A percentile compares a stretch with the other conserved stretches of the same genome.
Conservation (phyloP, 64 coral and sea anemone species). For the Pachyseris speciosa region DNA sequence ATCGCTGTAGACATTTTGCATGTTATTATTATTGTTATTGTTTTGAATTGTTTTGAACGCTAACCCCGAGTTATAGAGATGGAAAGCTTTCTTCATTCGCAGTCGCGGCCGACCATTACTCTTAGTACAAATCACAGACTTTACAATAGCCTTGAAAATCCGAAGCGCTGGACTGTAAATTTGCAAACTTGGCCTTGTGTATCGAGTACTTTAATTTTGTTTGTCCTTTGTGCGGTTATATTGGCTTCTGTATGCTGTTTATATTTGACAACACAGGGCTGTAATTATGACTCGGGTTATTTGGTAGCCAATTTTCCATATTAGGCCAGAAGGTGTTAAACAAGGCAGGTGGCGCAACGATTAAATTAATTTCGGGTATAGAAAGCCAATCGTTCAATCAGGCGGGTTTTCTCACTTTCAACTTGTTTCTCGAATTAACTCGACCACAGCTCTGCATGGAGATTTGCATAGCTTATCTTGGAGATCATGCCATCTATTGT, state of each 20-base stretch:
- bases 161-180: constrained; percentile 2
- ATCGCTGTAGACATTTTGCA: neutral
- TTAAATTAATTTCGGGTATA: constrained; percentile 19
- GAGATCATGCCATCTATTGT: no score
- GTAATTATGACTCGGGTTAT: constrained; percentile 20
- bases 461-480: no score
- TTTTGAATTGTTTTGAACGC: no score
- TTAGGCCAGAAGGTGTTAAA: constrained; percentile 10
- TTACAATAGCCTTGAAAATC: neutral
- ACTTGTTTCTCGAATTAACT: neutral
- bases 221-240: constrained; percentile 5
- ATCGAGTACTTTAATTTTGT: constrained; percentile 18
- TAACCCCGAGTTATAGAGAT: no score
- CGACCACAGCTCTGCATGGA: no score
- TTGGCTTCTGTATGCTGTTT: constrained; percentile 6
- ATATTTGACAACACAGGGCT: constrained; percentile 1
- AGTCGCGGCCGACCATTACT: no score
- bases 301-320: constrained; percentile 16
- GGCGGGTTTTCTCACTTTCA: neutral
- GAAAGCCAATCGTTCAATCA: neutral
- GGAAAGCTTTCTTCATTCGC: neutral
- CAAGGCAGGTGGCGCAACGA: neutral
- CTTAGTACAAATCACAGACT: no score
- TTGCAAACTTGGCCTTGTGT: neutral
- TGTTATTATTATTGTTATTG: neutral